Evolutionary conservation across 1,140 invertebrate species (phyloP).

Genomic region (Zaprionus kolodkinae): DNA sequence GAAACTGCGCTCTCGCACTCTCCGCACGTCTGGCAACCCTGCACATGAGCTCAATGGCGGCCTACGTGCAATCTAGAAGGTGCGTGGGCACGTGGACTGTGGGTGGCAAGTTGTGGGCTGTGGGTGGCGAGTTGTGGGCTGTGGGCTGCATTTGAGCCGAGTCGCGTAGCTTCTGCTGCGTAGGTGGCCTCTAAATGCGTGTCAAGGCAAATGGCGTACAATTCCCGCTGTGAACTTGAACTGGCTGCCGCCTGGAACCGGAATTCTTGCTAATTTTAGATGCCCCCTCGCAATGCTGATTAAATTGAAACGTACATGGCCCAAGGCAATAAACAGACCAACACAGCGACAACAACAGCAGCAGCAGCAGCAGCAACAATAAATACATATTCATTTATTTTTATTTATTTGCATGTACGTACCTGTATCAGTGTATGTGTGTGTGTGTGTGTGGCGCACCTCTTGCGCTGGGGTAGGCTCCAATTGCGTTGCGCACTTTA

Average conservation of each 20-base stretch:
- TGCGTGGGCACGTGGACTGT: constrained; percentile 61
- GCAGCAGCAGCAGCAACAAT: background rate
- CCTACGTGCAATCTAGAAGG: constrained; percentile 58
- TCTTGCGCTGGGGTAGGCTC: constrained; percentile 22
- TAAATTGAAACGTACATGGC: constrained; percentile 54
- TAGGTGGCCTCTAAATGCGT: constrained; percentile 58
- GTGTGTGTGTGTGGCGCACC: constrained; percentile 33
- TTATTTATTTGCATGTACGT: constrained; percentile 14
- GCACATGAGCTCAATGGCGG: constrained; percentile 17
- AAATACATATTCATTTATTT: constrained; percentile 4
- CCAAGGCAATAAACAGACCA: constrained; percentile 10
- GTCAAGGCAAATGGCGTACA: constrained; percentile 50
- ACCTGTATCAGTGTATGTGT: background rate
- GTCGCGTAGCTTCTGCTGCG: constrained; percentile 29
- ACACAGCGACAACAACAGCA: background rate
- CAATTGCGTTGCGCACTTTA: constrained; percentile 62
- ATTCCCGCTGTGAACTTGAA: constrained; percentile 65
- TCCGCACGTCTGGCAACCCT: constrained; percentile 33
- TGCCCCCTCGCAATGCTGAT: constrained; percentile 57
- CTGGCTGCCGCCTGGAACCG: constrained; percentile 45
- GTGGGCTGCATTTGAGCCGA: constrained; percentile 5
- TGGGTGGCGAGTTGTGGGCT: constrained; percentile 48
- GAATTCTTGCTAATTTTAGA: constrained; percentile 67
- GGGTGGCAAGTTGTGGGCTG: constrained; percentile 48
- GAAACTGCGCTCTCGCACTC: constrained; percentile 4